phyloP scores from a whole-genome alignment of 1,140 invertebrate species.

The Sogatella furcifera region DNA sequence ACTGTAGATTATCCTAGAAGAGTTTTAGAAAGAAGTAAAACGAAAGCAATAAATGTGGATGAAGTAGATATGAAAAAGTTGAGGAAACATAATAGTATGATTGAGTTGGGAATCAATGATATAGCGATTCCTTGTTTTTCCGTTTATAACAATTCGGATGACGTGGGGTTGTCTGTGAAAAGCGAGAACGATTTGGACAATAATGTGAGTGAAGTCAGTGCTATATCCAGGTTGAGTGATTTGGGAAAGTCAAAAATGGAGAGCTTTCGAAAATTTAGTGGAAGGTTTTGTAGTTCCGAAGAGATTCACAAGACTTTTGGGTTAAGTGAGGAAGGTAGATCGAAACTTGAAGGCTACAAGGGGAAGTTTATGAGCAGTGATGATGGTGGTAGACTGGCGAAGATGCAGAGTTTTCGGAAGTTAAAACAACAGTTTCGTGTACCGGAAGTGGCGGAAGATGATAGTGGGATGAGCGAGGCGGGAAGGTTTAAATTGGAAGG shows the following conservation, averaged over 20 bases:
- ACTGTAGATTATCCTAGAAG: background rate
- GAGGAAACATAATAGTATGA: slow-evolving; percentile 20
- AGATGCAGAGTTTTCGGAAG: too few species aligned
- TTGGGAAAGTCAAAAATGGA: background rate
- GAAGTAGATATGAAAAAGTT: slow-evolving; percentile 21
- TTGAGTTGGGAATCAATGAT: slow-evolving; percentile 16
- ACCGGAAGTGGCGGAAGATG: too few species aligned
- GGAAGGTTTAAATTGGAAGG: background rate
- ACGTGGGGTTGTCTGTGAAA: background rate
- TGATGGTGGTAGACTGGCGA: too few species aligned
- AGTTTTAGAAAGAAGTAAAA: slow-evolving; percentile 11
- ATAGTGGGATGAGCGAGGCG: background rate
- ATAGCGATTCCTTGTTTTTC: background rate
- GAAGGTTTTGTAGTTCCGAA: slow-evolving; percentile 20
- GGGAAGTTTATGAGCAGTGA: background rate
- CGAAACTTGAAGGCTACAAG: too few species aligned
- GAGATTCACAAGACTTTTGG: slow-evolving; percentile 18
- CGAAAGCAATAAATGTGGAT: slow-evolving; percentile 24
- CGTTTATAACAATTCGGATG: background rate
- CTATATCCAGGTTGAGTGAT: background rate
- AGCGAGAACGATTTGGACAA: background rate
- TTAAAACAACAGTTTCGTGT: too few species aligned
- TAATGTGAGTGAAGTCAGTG: background rate
- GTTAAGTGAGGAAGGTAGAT: background rate
- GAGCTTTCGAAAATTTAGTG: slow-evolving; percentile 5